Evolutionary conservation across 1,140 invertebrate species (phyloP), one percentile per base, ranked within the genome.

Genomic region (Grapholita molesta): DNA sequence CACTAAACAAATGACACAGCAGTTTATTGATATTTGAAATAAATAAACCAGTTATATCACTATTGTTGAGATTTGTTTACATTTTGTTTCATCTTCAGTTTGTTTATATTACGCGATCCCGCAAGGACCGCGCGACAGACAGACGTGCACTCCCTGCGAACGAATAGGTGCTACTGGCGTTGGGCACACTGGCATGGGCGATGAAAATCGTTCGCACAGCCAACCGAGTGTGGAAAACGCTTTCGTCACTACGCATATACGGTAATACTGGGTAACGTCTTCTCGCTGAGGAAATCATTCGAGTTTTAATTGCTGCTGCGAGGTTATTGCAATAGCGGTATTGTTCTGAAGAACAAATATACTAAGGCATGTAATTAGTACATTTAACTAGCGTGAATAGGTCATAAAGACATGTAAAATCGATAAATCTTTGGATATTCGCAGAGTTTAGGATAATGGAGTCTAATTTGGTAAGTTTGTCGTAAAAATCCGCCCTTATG

Each of bases 141-240:
- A 71, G 69, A 33, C 57, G 53, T 67, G 55, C 61, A 35, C 42
- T 71, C 74, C 66, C 33, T 66, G 65, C 38, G 68, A 65, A 32
- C 65, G 21, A 67, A 30, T 64, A 70, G 32, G 35, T 67, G 38
- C 42, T 64, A 70, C 73, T 74, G 57, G 52, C 53, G 30, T 57
- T 18, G 65, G 15, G 35, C 55, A n/a, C n/a, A n/a, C n/a, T n/a
- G n/a, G n/a, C n/a, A n/a, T n/a, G n/a, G 61, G 72, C 71, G 70
- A 78, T 70, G 78, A 82, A 84, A 85, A 80, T 80, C 72, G 71
- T 69, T 69, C 68, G 33, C 53, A 28, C 65, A 53, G 66, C 73
- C 69, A 70, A 38, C 70, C 68, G 61, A 68, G 71, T 73, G 76
- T 76, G 83, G 79, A 83, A 84, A 84, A 85, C 76, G 76, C 73